Conservation (phyloP, 35 echinoderm and acorn worm species). For the Anneissia japonica region DNA sequence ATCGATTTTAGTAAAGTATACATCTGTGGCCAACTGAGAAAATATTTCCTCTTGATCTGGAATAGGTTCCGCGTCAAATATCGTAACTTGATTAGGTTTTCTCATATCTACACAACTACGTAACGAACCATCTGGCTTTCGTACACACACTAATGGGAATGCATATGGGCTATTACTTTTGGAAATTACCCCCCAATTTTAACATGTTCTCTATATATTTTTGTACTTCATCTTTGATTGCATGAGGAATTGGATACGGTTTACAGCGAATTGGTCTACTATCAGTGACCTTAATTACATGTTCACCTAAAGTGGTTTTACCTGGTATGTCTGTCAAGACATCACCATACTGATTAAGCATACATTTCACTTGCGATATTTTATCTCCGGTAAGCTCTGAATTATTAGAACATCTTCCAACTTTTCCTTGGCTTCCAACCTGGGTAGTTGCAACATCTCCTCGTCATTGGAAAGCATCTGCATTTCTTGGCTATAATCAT, state of each 20-base stretch:
- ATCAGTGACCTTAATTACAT: constrained; percentile 2
- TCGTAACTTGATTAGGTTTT: constrained; percentile 36
- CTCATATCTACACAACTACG: constrained; percentile 53
- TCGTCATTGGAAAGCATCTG: neutral
- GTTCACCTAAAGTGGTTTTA: neutral
- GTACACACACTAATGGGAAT: constrained; percentile 46
- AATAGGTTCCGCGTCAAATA: constrained; percentile 67
- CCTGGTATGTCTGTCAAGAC: constrained; percentile 10
- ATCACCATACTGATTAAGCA: neutral
- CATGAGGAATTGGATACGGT: neutral
- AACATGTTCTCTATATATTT: constrained; percentile 9
- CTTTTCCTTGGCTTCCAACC: neutral
- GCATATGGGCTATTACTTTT: constrained; percentile 33
- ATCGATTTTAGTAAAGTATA: constrained; percentile 57
- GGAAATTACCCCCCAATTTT: neutral
- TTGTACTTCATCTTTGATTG: neutral
- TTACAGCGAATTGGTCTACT: neutral
- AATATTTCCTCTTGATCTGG: constrained; percentile 51
- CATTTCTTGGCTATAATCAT: neutral
- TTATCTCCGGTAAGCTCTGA: neutral
- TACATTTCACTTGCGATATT: neutral
- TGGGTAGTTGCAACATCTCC: neutral
- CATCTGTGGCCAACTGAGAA: constrained; percentile 35
- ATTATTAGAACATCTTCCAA: neutral
- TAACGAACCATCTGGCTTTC: constrained; percentile 51